Evolutionary conservation across 2,888 invertebrate genomes (phyloP), one percentile per base, ranked within the genome.

Genomic region (Cryptocephalus moraei): DNA sequence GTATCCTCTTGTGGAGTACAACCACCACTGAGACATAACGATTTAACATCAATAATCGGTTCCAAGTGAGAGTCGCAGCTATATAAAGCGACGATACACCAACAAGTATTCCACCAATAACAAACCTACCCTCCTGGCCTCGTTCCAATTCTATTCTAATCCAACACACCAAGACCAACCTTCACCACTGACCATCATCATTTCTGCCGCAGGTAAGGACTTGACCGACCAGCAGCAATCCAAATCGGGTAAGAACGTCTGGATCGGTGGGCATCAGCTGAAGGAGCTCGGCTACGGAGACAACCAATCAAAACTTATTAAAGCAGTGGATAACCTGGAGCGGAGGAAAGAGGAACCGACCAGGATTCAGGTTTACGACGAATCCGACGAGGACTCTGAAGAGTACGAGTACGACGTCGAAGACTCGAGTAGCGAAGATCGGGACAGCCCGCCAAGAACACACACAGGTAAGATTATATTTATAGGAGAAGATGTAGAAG

Each of bases 281-380:
- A 73, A 74, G 56, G 76, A 78, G 38, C 71, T 76, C 11, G 74
- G 72, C 11, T 73, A 71, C 46, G 78, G 76, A 48, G 79, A 78
- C 44, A 78, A 78, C 55, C 77, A 79, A 56, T 75, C 77, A 9
- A 80, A 79, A 59, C 63, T 81, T 6, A 77, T 82, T 36, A 83
- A 81, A 56, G 81, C 81, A 0, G 80, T 83, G 0, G 78, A 78
- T 12, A 80, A 79, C 52, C 76, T 81, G 32, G 79, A 79, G 58
- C 76, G 78, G 4, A 66, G 61, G 41, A 80, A 81, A 61, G 78
- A 78, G 36, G 51, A 70, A 66, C 44, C 58, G 68, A 68, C 51
- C 64, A 73, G 33, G 72, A 73, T 38, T 52, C 44, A 62, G 51
- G 48, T 75, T 73, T 49, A 77, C 54, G 55, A 60, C 53, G 57